Percentiles rank a stretch among this genome's conserved stretches.
These are phyloP conservation scores for Indri indri DNA, from an alignment of 2,113 vertebrate genomes.

Conservation along the genomic window DNA sequence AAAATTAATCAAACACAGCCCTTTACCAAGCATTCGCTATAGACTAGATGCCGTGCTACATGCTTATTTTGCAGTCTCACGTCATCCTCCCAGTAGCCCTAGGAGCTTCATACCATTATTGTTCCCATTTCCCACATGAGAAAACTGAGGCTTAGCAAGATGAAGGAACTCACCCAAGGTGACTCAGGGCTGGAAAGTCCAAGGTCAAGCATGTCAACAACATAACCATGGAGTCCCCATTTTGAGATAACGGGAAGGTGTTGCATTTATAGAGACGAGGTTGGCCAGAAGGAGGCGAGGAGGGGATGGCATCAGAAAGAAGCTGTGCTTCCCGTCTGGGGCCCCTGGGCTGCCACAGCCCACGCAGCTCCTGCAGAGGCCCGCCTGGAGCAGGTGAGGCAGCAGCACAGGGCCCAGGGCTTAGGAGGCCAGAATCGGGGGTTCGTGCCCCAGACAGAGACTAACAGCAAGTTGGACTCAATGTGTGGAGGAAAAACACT, in stretches of 20 bases:
- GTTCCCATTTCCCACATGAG: background rate
- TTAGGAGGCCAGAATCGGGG: background rate
- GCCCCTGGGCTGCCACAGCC: background rate
- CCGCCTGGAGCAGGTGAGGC: no score
- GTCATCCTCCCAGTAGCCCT: background rate
- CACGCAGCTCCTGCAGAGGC: rapidly evolving
- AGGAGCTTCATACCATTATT: background rate
- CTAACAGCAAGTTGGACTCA: background rate
- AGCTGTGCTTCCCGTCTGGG: background rate
- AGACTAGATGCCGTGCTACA: background rate
- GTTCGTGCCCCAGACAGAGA: background rate
- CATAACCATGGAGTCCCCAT: background rate
- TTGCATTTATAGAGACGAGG: background rate
- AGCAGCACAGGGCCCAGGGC: background rate
- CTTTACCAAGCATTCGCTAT: background rate
- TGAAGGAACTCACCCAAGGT: background rate
- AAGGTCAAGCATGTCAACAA: background rate
- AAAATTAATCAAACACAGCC: background rate
- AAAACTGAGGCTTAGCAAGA: background rate
- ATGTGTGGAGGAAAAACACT: background rate
- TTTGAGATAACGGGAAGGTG: background rate
- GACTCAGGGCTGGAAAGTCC: background rate
- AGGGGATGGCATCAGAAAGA: background rate
- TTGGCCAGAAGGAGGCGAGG: background rate
- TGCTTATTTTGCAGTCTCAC: background rate